Conservation (phyloP, 64 coral and sea anemone genomes). For the Montipora capricornis region DNA sequence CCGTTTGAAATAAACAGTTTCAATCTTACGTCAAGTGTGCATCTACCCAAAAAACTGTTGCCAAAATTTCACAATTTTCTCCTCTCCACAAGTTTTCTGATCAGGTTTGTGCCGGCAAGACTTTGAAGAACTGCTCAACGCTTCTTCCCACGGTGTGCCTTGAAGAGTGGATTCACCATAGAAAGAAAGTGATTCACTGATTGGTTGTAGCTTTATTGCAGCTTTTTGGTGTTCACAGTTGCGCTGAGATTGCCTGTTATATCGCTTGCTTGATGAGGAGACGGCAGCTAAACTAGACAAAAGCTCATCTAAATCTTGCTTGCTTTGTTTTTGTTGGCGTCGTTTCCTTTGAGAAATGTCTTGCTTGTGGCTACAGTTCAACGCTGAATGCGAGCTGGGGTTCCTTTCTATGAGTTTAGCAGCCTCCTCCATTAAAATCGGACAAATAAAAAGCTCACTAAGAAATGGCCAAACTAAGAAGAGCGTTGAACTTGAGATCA, state of each 20-base stretch:
- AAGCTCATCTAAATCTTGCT: not conserved
- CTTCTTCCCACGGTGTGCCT: slow-evolving; percentile 30
- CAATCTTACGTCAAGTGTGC: not conserved
- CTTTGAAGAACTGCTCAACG: not conserved
- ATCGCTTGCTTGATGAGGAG: not conserved
- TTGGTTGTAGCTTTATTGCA: not conserved
- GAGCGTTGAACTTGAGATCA: too few species aligned
- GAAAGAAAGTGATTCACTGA: slow-evolving; percentile 19
- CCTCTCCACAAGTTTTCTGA: slow-evolving; percentile 6
- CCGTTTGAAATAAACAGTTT: too few species aligned
- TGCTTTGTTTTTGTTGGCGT: too few species aligned
- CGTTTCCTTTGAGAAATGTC: too few species aligned
- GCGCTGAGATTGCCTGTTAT: not conserved
- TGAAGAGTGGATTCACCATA: slow-evolving; percentile 6
- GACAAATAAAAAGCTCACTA: too few species aligned
- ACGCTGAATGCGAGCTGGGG: too few species aligned
- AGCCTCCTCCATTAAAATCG: too few species aligned
- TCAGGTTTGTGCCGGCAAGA: not conserved
- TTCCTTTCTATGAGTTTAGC: too few species aligned
- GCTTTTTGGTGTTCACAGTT: not conserved
- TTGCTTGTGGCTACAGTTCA: too few species aligned
- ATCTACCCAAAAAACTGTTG: slow-evolving; percentile 18
- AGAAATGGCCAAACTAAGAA: too few species aligned
- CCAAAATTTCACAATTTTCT: slow-evolving; percentile 2
- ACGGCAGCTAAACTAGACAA: not conserved